A percentile compares a stretch with the other conserved stretches of the same genome.
phyloP scores from a whole-genome alignment of 2,888 invertebrate species.

The Dynastes hyllus region DNA sequence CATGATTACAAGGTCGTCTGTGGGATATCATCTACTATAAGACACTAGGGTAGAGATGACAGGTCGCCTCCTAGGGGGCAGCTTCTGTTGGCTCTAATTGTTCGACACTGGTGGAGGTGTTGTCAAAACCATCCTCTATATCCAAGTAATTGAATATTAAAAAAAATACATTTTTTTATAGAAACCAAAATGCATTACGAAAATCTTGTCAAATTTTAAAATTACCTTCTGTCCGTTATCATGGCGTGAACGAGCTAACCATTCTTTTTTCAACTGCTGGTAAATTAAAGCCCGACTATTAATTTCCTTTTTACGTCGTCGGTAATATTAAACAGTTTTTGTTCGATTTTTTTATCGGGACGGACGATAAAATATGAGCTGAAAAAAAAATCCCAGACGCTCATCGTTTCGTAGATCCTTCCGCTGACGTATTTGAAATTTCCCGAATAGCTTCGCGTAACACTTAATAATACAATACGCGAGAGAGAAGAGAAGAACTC shows the following conservation, averaged over 20 bases:
- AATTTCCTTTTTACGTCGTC: constrained; percentile 12
- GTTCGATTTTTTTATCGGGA: constrained; percentile 12
- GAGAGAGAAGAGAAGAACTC: not conserved
- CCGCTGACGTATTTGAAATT: not conserved
- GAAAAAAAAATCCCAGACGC: not conserved
- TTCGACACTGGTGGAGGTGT: too few relatives aligned
- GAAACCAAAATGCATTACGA: too few relatives aligned
- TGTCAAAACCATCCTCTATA: too few relatives aligned
- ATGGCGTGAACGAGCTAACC: not conserved
- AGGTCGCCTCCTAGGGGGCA: too few relatives aligned
- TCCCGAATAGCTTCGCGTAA: constrained; percentile 1
- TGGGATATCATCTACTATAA: too few relatives aligned
- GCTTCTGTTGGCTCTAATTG: too few relatives aligned
- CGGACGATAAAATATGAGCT: constrained; percentile 7
- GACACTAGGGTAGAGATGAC: too few relatives aligned
- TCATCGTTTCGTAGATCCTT: not conserved
- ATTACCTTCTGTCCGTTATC: too few relatives aligned
- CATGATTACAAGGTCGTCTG: too few relatives aligned
- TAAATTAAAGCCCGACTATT: constrained; percentile 23
- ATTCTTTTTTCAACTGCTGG: not conserved
- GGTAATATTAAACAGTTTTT: constrained; percentile 18
- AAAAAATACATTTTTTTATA: too few relatives aligned
- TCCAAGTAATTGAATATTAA: too few relatives aligned
- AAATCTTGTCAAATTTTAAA: too few relatives aligned
- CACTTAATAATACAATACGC: constrained; percentile 11